Evolutionary conservation across 2,797 vertebrate genomes (phyloP), one percentile per base, ranked within the genome.

Genomic region (Malurus leucopterus): DNA sequence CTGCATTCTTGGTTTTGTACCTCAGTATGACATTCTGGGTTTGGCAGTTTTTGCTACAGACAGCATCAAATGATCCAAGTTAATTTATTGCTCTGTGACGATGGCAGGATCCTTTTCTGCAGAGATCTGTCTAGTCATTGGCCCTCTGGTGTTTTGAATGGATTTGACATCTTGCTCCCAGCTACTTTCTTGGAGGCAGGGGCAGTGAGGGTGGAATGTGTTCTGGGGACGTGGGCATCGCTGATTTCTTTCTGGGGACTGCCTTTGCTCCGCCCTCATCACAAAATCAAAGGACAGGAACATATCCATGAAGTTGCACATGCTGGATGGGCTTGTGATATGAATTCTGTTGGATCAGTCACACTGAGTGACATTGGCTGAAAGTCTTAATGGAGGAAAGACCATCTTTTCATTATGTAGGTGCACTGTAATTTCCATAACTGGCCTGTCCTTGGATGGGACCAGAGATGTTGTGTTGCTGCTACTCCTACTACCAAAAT

Each of bases 91-190:
- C 41, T 65, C 38, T 27, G 21, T 75, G 69, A 30, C 0, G 0
- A 46, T 59, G 67, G 12, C 67, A 78, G 47, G 40, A 49, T 86
- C 47, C 15, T 65, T 86, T 77, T 54, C 55, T 84, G 44, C 16
- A 27, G 67, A 75, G 30, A 55, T 58, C 54, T 84, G n/a, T 72
- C 47, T 58, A 24, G 55, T 58, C 3, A 0, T 20, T 67, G 26
- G 26, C 63, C 27, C 38, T 84, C 47, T 58, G 47, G 44, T 81
- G 69, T 55, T 92, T 49, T 54, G 47, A 64, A 54, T 65, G 21
- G 55, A 78, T 88, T 81, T 86, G 67, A 69, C 32, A 51, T 74
- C 50, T 62, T 57, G 20, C 73, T 87, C 20, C 54, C 65, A 89
- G 58, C 50, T 85, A 9, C 75, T 46, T 44, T 65, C 11, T 46